Evolutionary conservation across 2,113 vertebrate genomes (phyloP).

Genomic region (Pandion haliaetus): DNA sequence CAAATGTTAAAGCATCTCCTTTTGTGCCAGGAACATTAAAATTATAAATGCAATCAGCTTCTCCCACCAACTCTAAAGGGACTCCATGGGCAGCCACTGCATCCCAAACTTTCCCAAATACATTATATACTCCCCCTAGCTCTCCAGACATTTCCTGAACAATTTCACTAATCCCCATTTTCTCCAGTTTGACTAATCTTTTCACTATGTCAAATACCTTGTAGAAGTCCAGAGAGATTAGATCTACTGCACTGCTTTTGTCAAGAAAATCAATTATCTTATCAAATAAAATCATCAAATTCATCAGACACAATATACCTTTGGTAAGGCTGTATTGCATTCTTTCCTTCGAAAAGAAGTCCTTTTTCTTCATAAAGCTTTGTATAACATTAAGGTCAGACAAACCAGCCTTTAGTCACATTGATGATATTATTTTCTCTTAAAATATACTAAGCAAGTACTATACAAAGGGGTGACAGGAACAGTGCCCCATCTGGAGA

Average conservation of each 20-base stretch:
- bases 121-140: background rate
- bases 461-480: background rate
- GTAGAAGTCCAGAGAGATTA: conserved; percentile 20
- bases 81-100: background rate
- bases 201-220: background rate
- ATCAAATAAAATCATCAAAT: conserved; percentile 30
- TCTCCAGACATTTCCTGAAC: background rate
- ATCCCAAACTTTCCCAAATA: background rate
- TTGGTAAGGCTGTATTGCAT: background rate
- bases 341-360: background rate
- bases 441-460: background rate
- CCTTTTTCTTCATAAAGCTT: background rate
- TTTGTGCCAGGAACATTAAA: background rate
- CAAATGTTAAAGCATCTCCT: background rate
- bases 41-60: background rate
- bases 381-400: background rate
- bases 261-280: conserved; percentile 39
- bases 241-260: conserved; percentile 7
- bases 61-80: background rate
- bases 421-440: background rate
- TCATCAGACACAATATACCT: background rate
- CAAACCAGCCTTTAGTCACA: background rate
- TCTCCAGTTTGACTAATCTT: conserved; percentile 3
- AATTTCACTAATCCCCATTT: background rate
- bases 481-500: background rate